A percentile compares a stretch with the other conserved stretches of the same genome.
Conservation (phyloP, 2,113 vertebrate genomes). For the Phycodurus eques region DNA sequence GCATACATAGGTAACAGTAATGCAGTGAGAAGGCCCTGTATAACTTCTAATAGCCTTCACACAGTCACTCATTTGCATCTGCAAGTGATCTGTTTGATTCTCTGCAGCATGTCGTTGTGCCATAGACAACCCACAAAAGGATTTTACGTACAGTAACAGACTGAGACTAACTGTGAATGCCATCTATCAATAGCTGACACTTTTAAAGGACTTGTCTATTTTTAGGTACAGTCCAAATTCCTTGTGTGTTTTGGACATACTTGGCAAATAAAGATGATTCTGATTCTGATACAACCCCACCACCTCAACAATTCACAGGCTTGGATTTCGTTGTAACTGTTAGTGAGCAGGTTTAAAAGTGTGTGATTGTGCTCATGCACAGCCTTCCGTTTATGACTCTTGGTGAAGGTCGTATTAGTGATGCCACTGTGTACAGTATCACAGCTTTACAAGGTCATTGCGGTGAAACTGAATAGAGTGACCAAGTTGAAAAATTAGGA, state of each 20-base stretch:
- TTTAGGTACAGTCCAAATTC: conserved; percentile 42
- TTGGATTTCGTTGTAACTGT: conserved; percentile 33
- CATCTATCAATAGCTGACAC: conserved; percentile 53
- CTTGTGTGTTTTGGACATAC: too few species aligned
- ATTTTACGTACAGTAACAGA: conserved; percentile 38
- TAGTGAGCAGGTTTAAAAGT: conserved; percentile 4
- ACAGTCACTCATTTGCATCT: not conserved
- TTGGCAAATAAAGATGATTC: too few species aligned
- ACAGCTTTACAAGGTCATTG: conserved; percentile 39
- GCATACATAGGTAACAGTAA: not conserved
- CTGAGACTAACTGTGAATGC: conserved; percentile 7
- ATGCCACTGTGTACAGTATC: conserved; percentile 47
- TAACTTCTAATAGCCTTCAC: not conserved
- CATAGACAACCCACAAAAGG: conserved; percentile 1
- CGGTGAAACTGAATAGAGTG: not conserved
- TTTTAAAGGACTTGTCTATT: conserved; percentile 58
- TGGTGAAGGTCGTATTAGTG: conserved; percentile 35
- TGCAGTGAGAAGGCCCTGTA: not conserved
- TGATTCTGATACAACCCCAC: conserved; percentile 13
- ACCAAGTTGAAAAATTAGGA: conserved; percentile 28
- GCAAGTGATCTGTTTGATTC: not conserved
- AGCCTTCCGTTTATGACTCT: conserved; percentile 4
- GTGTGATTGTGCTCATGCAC: conserved; percentile 12
- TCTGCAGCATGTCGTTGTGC: not conserved
- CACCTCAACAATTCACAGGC: conserved; percentile 11